These are phyloP conservation scores for Dendrolimus pini DNA, from an alignment of 2,888 invertebrate species.

Conservation along the genomic window DNA sequence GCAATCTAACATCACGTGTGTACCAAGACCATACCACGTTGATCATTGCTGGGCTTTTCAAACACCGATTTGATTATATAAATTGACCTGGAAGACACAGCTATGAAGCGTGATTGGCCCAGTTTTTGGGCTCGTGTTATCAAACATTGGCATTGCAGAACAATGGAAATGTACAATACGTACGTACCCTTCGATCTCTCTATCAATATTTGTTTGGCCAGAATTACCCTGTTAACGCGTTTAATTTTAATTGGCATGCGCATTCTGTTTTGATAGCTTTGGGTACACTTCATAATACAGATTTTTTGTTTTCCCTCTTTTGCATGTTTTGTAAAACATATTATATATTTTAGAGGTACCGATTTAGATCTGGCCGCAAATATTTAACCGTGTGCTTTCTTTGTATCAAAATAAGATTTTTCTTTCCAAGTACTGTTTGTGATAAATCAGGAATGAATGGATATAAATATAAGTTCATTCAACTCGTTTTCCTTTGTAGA, in stretches of 20 bases:
- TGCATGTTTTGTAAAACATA: too few relatives aligned
- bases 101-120: constrained; percentile 1
- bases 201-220: background rate
- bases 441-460: background rate
- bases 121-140: constrained; percentile 1
- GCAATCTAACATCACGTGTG: constrained; percentile 34
- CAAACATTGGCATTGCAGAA: background rate
- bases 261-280: too few relatives aligned
- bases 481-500: background rate
- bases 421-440: background rate
- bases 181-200: background rate
- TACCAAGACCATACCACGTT: constrained; percentile 26
- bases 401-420: background rate
- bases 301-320: too few relatives aligned
- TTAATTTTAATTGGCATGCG: too few relatives aligned
- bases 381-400: background rate
- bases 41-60: constrained; percentile 7
- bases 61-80: constrained; percentile 1
- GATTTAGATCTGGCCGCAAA: background rate
- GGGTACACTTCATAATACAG: too few relatives aligned
- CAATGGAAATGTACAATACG: background rate
- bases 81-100: constrained; percentile 9
- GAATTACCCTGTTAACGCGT: background rate
- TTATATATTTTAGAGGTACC: background rate
- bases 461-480: background rate